phyloP scores from a whole-genome alignment of 2,113 vertebrate genomes.

The Myotis davidii region DNA sequence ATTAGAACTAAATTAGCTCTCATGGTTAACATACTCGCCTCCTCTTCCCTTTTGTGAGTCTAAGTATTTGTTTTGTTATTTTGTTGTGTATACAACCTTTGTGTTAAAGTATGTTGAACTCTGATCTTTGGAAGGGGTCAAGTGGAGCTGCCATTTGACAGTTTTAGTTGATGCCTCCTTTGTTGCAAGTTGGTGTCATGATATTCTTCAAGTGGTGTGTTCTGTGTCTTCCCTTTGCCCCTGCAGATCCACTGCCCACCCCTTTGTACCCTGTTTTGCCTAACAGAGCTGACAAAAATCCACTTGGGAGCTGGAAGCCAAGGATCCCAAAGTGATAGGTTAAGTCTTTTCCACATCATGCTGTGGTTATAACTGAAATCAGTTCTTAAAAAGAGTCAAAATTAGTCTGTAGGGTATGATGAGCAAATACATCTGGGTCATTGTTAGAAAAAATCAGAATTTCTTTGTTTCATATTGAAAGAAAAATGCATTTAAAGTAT shows the following conservation, averaged over 20 bases:
- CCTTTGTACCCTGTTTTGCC: background rate
- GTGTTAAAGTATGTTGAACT: background rate
- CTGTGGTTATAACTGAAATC: background rate
- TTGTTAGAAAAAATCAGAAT: constrained; percentile 33
- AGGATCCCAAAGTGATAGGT: background rate
- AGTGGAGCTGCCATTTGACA: no score
- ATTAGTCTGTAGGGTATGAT: background rate
- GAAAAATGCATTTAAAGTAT: constrained; percentile 27
- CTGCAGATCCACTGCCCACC: background rate
- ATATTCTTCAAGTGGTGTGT: background rate
- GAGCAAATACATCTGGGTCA: background rate
- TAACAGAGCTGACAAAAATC: background rate
- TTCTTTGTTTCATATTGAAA: background rate
- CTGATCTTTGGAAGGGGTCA: no score
- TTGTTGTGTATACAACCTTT: background rate
- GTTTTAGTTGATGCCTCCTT: no score
- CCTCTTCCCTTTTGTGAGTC: background rate
- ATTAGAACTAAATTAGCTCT: background rate
- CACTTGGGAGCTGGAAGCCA: background rate
- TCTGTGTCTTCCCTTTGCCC: background rate
- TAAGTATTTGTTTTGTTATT: constrained; percentile 1
- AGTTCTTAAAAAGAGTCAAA: constrained; percentile 8
- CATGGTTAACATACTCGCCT: background rate
- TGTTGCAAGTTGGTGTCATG: background rate
- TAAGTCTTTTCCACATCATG: background rate